Evolutionary conservation across 2,797 vertebrate species (phyloP).

Genomic region (Accipiter minullus): DNA sequence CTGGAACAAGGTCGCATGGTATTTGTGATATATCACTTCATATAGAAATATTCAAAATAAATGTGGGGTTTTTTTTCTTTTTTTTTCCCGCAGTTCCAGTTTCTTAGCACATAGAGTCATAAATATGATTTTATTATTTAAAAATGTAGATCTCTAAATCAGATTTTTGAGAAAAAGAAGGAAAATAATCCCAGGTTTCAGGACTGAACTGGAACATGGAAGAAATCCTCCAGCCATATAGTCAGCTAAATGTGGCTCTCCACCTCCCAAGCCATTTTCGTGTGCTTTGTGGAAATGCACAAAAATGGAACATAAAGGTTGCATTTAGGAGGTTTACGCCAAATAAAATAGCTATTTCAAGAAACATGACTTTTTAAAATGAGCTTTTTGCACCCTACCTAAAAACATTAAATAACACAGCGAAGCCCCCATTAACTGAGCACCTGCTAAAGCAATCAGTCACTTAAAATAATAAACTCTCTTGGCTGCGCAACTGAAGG

Average conservation of each 20-base stretch:
- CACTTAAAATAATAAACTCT: slow-evolving; percentile 52
- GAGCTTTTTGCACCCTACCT: slow-evolving; percentile 31
- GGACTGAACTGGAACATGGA: not conserved
- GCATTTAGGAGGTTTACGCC: slow-evolving; percentile 12
- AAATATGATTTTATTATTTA: not conserved
- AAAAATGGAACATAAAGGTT: slow-evolving; percentile 18
- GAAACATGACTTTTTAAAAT: slow-evolving; percentile 14
- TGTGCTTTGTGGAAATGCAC: not conserved
- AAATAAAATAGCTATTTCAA: slow-evolving; percentile 24
- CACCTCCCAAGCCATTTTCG: not conserved
- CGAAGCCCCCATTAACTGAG: slow-evolving; percentile 35
- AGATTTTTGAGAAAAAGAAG: not conserved
- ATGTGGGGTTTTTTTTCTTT: not conserved
- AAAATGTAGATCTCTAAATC: not conserved
- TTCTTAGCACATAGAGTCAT: not conserved
- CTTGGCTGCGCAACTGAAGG: not conserved
- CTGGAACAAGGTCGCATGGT: not conserved
- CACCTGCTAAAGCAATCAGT: slow-evolving; percentile 64
- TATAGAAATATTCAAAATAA: not conserved
- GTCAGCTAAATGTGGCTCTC: not conserved
- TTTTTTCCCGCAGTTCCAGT: not conserved
- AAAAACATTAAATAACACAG: slow-evolving; percentile 34
- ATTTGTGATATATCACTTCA: not conserved
- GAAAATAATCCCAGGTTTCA: not conserved
- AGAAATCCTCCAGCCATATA: not conserved